Base-by-base conservation (phyloP, 2,797 vertebrate species). In the Melanogrammus aeglefinus region DNA sequence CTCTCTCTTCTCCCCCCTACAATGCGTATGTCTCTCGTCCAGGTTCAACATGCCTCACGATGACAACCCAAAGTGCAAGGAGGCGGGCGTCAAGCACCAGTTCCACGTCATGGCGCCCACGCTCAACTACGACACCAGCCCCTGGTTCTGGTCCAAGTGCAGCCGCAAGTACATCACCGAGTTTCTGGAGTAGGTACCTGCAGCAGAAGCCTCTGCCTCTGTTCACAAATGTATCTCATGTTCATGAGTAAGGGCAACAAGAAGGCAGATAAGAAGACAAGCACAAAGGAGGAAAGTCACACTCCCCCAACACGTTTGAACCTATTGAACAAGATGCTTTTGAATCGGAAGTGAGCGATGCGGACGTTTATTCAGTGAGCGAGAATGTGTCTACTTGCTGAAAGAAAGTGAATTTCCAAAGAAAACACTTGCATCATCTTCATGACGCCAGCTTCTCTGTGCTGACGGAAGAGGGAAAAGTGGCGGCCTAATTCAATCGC, bases 71-170 rank as follows among this genome's bases (percentile, higher is more conserved):
- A 99, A 99, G 88, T 99, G 98, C 91, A 94, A 94, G 78, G 97
- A 99, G 89, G 90, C 91, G n/a, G 96, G 96, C 79, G 91, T 95
- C 87, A 99, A 97, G 80, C 93, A 96, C 84, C 96, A 98, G 77
- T 98, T 96, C 83, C 97, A 99, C 63, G 97, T 99, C 78, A 99
- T 99, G 98, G 97, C 98, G 69, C 96, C 98, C 33, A 96, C 95
- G 75, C 95, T 99, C 89, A 99, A 97, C 92, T 96, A 98, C 9
- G 95, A 99, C 87, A 98, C 97, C 74, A 97, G 92, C 84, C 98
- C 98, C 38, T 99, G 98, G 98, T 96, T 96, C 47, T 99, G 97
- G 98, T 99, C 98, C 89, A 97, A 97, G 87, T 99, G 98, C 90
- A 99, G 98, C 90, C 96, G 96, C 90, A 99, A 98, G 89, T 97